Evolutionary conservation across 2,797 vertebrate genomes (phyloP).

Genomic region (Bucorvus abyssinicus): DNA sequence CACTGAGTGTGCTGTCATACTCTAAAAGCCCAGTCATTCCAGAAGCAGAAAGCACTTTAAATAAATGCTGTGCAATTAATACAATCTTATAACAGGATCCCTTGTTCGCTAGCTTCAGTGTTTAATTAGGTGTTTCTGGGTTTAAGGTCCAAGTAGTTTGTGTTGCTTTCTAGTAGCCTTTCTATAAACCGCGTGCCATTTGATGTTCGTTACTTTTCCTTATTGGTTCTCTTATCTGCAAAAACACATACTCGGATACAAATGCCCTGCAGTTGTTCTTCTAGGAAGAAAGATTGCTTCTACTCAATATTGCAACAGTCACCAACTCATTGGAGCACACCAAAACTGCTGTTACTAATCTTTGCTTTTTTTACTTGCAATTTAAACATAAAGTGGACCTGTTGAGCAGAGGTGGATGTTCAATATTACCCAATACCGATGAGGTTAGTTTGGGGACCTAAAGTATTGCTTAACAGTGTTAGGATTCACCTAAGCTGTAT

Average conservation of each 20-base stretch:
- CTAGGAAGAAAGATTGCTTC: background rate
- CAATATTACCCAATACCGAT: background rate
- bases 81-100: background rate
- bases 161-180: background rate
- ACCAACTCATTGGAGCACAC: background rate
- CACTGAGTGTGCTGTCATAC: background rate
- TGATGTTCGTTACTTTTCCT: background rate
- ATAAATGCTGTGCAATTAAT: background rate
- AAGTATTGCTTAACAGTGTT: background rate
- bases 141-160: background rate
- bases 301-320: background rate
- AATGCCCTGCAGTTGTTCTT: background rate
- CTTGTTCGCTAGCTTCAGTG: background rate
- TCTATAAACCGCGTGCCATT: fast-evolving
- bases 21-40: background rate
- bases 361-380: background rate
- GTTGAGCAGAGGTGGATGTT: background rate
- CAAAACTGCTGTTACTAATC: background rate
- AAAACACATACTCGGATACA: background rate
- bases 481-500: background rate
- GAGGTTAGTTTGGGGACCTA: background rate
- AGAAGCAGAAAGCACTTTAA: background rate
- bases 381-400: background rate
- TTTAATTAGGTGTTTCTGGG: background rate
- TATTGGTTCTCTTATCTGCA: background rate